Percentiles rank a stretch among this genome's conserved stretches.
phyloP scores from a whole-genome alignment of 2,888 invertebrate species.

The Ecliptopera silaceata region DNA sequence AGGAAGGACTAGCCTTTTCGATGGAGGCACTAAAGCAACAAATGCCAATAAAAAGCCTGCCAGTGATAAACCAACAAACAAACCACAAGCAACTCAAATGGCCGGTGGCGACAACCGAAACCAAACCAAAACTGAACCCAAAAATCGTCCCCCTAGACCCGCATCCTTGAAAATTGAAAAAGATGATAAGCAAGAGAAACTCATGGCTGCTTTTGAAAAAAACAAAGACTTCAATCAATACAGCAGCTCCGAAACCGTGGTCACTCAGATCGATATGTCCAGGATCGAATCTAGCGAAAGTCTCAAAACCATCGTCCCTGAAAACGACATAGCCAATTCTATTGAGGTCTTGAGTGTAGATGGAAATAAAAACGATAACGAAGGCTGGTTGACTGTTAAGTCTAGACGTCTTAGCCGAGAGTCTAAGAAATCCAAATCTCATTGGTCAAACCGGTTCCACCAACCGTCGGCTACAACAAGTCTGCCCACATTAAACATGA shows the following conservation, averaged over 20 bases:
- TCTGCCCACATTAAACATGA: constrained; percentile 87
- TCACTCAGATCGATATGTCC: constrained; percentile 70
- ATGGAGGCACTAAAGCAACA: constrained; percentile 51
- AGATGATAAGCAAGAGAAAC: constrained; percentile 56
- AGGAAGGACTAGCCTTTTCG: constrained; percentile 73
- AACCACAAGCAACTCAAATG: constrained; percentile 44
- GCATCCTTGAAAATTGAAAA: constrained; percentile 64
- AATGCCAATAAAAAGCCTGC: constrained; percentile 49
- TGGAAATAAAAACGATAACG: constrained; percentile 72
- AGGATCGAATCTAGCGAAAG: constrained; percentile 78
- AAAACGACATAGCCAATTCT: constrained; percentile 65
- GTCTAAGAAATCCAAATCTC: constrained; percentile 84
- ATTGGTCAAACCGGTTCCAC: constrained; percentile 90
- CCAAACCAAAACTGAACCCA: constrained; percentile 55
- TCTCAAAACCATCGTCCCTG: constrained; percentile 75
- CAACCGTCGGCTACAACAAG: constrained; percentile 93
- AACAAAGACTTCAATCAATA: constrained; percentile 69
- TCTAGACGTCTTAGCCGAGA: constrained; percentile 85
- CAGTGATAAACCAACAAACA: constrained; percentile 34
- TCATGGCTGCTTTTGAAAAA: constrained; percentile 54
- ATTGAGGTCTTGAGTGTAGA: constrained; percentile 78
- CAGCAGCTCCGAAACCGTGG: constrained; percentile 83
- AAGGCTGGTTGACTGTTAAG: constrained; percentile 96
- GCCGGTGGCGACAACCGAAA: constrained; percentile 64
- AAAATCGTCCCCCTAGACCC: constrained; percentile 62